Percentiles rank a stretch among this genome's conserved stretches.
Evolutionary conservation across 92 coral and sea anemone genomes (phyloP).

Genomic region (Virgularia gustaviana): DNA sequence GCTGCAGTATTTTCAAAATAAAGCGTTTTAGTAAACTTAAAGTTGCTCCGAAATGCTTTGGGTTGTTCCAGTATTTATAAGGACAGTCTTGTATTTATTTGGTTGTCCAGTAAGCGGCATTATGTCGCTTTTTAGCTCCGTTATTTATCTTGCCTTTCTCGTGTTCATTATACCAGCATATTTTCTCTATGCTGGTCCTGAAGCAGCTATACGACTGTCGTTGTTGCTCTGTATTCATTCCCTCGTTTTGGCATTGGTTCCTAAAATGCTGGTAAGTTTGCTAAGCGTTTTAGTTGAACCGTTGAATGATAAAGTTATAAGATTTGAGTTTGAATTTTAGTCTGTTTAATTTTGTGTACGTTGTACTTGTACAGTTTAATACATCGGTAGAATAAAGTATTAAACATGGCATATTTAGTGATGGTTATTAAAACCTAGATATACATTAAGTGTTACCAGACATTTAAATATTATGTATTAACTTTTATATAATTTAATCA

Average conservation of each 20-base stretch:
- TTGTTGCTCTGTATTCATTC: constrained; percentile 71
- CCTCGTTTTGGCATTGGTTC: constrained; percentile 49
- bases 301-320: neutral
- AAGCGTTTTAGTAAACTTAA: neutral
- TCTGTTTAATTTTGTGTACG: too few relatives aligned
- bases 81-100: constrained; percentile 11
- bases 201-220: constrained; percentile 73
- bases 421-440: too few relatives aligned
- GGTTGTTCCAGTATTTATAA: constrained; percentile 8
- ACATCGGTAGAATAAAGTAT: too few relatives aligned
- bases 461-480: too few relatives aligned
- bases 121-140: constrained; percentile 21
- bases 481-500: too few relatives aligned
- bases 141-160: constrained; percentile 7
- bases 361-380: too few relatives aligned
- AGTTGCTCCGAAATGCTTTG: neutral
- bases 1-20: neutral
- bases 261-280: constrained; percentile 56
- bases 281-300: neutral
- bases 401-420: too few relatives aligned
- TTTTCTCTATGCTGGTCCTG: constrained; percentile 71
- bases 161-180: constrained; percentile 54
- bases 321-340: too few relatives aligned
- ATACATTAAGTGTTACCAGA: too few relatives aligned
- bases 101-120: constrained; percentile 31